Evolutionary conservation across 2,797 vertebrate genomes (phyloP), one percentile per base, ranked within the genome.

Genomic region (Myripristis murdjan): DNA sequence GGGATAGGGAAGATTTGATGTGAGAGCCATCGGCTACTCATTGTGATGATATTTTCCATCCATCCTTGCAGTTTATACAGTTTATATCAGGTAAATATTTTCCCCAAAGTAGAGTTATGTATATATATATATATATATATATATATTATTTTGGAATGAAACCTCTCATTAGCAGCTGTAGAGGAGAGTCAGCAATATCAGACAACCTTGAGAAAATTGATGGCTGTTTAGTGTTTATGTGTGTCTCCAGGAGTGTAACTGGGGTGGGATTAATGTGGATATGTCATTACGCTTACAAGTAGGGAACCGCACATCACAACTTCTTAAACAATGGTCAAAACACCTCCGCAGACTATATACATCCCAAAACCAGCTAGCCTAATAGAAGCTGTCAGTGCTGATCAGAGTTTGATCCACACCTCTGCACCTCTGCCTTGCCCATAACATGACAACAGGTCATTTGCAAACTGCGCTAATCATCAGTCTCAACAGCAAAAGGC

Each of bases 381-480:
- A 73, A 39, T 44, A 18, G 59, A 65, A 73, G 69, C 69, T 79
- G 71, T 84, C 83, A 64, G 55, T 1, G 2, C 52, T 71, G 44
- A 64, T 77, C 73, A 75, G n/a, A 64, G 18, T 24, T 55, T 16
- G 2, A 2, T 37, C 49, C 43, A 68, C 9, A 69, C 60, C 47
- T 18, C 46, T 5, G 47, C 24, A 12, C 39, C 56, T 72, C 28
- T 54, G 6, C 56, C 67, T 74, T 74, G 74, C 66, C 67, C 57
- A 58, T 57, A 58, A 64, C 66, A 57, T 64, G 64, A 55, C 53
- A 68, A 67, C 60, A 68, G 68, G 77, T 72, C 35, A 67, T 57
- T 71, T 59, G 64, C 33, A 18, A 80, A 72, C 44, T 53, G 28
- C 0, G 55, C 26, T 58, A 61, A 70, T 73, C 67, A 62, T 57